Conservation (phyloP, 2,888 invertebrate genomes). For the Danaus chrysippus region DNA sequence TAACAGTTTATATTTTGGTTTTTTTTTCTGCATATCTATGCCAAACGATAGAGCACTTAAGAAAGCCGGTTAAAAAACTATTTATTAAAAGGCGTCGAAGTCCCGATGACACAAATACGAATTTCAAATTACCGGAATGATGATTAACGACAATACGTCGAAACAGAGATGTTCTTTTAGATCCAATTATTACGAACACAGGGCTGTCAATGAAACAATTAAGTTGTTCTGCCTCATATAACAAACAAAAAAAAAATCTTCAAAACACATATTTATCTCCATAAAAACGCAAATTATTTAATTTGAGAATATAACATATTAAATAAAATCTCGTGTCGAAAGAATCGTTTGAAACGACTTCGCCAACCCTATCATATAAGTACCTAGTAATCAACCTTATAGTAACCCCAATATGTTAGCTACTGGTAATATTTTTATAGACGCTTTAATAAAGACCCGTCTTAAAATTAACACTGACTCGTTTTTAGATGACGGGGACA, state of each 20-base stretch:
- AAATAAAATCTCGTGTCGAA: too few relatives aligned
- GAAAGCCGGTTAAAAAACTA: slow-evolving; percentile 9
- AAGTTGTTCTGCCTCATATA: neutral
- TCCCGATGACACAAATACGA: slow-evolving; percentile 38
- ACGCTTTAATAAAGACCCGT: slow-evolving; percentile 61
- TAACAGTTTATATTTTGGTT: neutral
- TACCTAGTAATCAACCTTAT: slow-evolving; percentile 49
- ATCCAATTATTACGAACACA: slow-evolving; percentile 35
- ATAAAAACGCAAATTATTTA: too few relatives aligned
- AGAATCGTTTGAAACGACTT: neutral
- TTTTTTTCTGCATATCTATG: neutral
- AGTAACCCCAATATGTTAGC: slow-evolving; percentile 62
- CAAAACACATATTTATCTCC: too few relatives aligned
- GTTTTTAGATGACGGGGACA: slow-evolving; percentile 56
- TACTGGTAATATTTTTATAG: slow-evolving; percentile 54
- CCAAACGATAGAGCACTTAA: neutral
- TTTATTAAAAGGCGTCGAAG: slow-evolving; percentile 24
- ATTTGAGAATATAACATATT: too few relatives aligned
- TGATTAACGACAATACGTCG: slow-evolving; percentile 57
- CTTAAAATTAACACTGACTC: slow-evolving; percentile 63
- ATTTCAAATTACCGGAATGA: slow-evolving; percentile 60
- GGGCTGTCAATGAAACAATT: slow-evolving; percentile 32
- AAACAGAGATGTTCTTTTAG: slow-evolving; percentile 58
- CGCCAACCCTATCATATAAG: slow-evolving; percentile 24
- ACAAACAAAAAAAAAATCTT: too few relatives aligned